These are phyloP conservation scores for Cossypha polioptera DNA, from an alignment of 2,797 vertebrate species.

Conservation along the genomic window DNA sequence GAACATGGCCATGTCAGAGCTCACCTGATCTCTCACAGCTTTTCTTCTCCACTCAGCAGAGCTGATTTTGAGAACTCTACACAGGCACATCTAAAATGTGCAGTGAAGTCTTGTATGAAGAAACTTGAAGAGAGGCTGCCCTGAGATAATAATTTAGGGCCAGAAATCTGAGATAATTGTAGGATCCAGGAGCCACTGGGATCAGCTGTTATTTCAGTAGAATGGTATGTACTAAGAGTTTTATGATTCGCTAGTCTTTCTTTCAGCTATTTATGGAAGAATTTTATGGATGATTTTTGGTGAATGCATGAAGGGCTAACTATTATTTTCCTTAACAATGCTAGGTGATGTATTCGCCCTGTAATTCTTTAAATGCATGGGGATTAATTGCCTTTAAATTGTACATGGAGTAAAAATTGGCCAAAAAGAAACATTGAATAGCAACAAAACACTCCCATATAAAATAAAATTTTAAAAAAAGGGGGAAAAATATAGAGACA, in stretches of 20 bases:
- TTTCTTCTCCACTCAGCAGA: neutral
- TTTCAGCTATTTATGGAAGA: neutral
- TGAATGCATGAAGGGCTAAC: neutral
- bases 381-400: neutral
- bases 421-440: neutral
- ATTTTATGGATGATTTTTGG: neutral
- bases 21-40: neutral
- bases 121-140: neutral
- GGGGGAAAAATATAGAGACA: accelerated
- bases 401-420: neutral
- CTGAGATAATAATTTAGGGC: neutral
- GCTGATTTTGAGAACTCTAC: neutral
- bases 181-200: neutral
- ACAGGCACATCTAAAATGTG: neutral
- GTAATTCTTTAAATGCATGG: neutral
- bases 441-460: neutral
- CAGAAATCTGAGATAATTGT: neutral
- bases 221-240: conserved; percentile 6
- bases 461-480: no score
- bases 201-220: conserved; percentile 10
- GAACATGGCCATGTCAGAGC: neutral
- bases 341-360: neutral
- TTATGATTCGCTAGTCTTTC: neutral
- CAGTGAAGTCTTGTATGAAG: neutral
- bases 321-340: neutral